phyloP scores from a whole-genome alignment of 2,888 invertebrate species.

The Tetropium fuscum region DNA sequence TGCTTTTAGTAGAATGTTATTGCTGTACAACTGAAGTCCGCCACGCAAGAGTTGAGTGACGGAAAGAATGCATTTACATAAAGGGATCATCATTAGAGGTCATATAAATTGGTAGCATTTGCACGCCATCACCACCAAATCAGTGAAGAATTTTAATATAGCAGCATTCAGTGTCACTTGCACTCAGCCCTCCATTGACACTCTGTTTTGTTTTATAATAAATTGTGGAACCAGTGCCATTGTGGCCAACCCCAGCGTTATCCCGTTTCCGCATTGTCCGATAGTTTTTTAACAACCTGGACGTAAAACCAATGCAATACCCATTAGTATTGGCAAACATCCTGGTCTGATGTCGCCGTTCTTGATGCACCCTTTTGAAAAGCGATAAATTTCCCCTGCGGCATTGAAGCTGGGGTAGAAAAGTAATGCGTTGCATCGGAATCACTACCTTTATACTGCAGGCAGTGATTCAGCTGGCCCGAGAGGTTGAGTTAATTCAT shows the following conservation, averaged over 20 bases:
- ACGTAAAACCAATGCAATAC: neutral
- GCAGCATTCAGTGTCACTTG: too few species aligned
- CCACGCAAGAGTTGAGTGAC: too few species aligned
- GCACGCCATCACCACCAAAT: too few species aligned
- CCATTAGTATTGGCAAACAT: conserved; percentile 12
- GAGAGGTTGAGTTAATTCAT: conserved; percentile 37
- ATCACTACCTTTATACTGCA: conserved; percentile 29
- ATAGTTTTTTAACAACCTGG: conserved; percentile 1
- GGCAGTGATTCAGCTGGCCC: conserved; percentile 29
- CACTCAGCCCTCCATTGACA: neutral
- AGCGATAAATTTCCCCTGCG: conserved; percentile 42
- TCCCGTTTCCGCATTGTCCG: neutral
- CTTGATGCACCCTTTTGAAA: conserved; percentile 38
- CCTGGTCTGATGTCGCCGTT: conserved; percentile 24
- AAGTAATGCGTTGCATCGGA: conserved; percentile 33
- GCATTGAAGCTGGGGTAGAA: conserved; percentile 40
- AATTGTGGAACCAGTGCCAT: neutral
- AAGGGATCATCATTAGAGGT: too few species aligned
- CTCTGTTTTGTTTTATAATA: conserved; percentile 4
- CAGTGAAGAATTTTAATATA: too few species aligned
- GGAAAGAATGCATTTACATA: too few species aligned
- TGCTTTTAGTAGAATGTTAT: too few species aligned
- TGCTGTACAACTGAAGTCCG: too few species aligned
- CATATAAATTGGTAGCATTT: too few species aligned
- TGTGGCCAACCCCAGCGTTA: neutral